These are phyloP conservation scores for Agonum fuliginosum DNA, from an alignment of 2,888 invertebrate species.

Conservation along the genomic window DNA sequence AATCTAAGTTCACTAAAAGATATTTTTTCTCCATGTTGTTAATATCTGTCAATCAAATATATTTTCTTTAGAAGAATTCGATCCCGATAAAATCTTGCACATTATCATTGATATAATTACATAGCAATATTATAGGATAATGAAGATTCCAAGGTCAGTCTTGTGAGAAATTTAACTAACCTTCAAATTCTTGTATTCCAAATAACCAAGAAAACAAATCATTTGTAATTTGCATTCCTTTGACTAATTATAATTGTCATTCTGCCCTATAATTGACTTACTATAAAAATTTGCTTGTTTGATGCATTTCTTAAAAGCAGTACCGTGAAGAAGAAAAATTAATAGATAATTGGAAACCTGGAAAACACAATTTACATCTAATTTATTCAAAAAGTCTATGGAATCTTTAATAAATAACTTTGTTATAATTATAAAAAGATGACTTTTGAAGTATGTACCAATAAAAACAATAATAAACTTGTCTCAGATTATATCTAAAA, in stretches of 20 bases:
- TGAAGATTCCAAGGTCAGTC: background rate
- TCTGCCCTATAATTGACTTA: background rate
- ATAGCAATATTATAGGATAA: background rate
- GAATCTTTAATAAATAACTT: no score
- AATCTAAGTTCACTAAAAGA: no score
- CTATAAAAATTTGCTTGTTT: background rate
- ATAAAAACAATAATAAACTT: no score
- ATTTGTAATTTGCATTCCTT: conserved; percentile 29
- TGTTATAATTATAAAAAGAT: no score
- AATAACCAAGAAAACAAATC: conserved; percentile 34
- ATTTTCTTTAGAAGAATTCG: no score
- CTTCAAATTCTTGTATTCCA: conserved; percentile 21
- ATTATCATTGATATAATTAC: background rate
- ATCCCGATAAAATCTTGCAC: background rate
- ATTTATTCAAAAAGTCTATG: no score
- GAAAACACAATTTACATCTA: background rate
- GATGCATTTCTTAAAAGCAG: conserved; percentile 15
- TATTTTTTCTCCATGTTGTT: no score
- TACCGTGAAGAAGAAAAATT: background rate
- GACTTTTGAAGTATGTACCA: no score
- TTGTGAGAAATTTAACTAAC: conserved; percentile 16
- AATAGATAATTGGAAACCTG: background rate
- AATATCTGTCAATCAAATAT: no score
- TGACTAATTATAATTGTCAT: conserved; percentile 21
- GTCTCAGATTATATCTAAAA: no score